Conservation (phyloP, 2,113 vertebrate species). For the Corythaeola cristata region DNA sequence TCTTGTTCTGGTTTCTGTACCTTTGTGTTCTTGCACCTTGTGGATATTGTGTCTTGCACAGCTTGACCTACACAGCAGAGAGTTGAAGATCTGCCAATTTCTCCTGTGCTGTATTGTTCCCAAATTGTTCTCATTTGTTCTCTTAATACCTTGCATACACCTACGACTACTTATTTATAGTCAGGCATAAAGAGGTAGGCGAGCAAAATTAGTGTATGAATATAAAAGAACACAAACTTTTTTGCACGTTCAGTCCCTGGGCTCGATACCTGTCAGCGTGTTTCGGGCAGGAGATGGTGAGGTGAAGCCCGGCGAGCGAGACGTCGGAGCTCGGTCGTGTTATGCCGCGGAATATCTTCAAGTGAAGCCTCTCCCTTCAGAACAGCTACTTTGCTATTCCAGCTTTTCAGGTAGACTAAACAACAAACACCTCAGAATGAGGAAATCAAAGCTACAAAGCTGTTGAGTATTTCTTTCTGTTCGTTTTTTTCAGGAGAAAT, state of each 20-base stretch:
- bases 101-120: background rate
- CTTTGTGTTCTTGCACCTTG: background rate
- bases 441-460: background rate
- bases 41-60: background rate
- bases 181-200: background rate
- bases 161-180: background rate
- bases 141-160: background rate
- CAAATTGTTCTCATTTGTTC: background rate
- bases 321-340: rapidly evolving
- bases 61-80: background rate
- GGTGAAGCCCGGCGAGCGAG: background rate
- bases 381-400: background rate
- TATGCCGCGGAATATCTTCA: rapidly evolving
- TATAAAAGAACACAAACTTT: background rate
- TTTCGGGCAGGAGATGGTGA: background rate
- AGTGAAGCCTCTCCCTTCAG: background rate
- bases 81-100: background rate
- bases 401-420: background rate
- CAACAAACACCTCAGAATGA: background rate
- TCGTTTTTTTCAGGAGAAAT: background rate
- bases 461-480: background rate
- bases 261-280: background rate
- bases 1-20: background rate
- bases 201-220: background rate
- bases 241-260: background rate